phyloP scores from a whole-genome alignment of 2,797 vertebrate species.

The Linurgus olivaceus region DNA sequence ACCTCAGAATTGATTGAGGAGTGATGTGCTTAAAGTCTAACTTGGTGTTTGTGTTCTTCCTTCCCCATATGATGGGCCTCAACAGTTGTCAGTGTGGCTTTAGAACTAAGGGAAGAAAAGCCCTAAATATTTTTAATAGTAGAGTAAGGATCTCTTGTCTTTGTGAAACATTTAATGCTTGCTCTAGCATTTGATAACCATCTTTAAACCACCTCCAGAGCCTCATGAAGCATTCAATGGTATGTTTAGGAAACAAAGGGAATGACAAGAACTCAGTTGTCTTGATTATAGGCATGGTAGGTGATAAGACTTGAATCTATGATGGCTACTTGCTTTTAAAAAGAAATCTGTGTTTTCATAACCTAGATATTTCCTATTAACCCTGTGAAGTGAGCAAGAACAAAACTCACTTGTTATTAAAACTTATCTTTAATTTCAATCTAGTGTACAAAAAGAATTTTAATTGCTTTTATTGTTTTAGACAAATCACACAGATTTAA shows the following conservation, averaged over 20 bases:
- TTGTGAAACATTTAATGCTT: background rate
- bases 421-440: background rate
- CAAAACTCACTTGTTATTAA: background rate
- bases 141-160: background rate
- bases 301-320: background rate
- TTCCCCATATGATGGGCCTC: background rate
- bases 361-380: background rate
- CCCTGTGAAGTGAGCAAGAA: background rate
- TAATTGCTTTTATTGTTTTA: background rate
- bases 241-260: background rate
- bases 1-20: background rate
- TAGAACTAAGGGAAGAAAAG: background rate
- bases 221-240: background rate
- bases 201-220: background rate
- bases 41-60: background rate
- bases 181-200: background rate
- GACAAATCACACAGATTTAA: background rate
- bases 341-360: background rate
- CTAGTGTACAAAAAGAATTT: background rate
- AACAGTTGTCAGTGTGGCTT: background rate
- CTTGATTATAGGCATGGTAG: background rate
- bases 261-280: background rate
- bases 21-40: rapidly evolving
- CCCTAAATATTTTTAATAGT: background rate
- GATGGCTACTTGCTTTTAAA: background rate